Percentiles rank a stretch among this genome's conserved stretches.
These are phyloP conservation scores for Phalanger gymnotis DNA, from an alignment of 2,797 vertebrate genomes.

Conservation along the genomic window DNA sequence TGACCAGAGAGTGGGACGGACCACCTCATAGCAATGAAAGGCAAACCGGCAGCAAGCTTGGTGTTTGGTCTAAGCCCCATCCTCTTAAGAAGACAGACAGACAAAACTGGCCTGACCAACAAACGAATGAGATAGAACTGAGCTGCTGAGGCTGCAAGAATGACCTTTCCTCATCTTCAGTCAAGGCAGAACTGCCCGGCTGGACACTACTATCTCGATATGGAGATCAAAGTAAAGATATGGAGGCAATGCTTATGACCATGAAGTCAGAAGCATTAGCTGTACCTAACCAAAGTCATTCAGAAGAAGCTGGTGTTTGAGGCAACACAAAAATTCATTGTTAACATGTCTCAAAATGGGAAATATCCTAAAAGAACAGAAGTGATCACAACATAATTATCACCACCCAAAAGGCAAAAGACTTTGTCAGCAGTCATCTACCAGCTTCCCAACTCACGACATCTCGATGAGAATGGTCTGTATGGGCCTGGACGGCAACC, in stretches of 20 bases:
- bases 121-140: neutral
- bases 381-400: neutral
- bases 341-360: neutral
- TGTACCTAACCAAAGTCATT: neutral
- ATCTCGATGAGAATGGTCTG: neutral
- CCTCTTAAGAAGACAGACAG: neutral
- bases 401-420: neutral
- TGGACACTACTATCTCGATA: neutral
- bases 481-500: neutral
- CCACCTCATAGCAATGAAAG: neutral
- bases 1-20: no score
- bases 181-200: neutral
- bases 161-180: neutral
- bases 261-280: neutral
- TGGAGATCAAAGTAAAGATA: no score
- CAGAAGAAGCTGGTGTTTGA: neutral
- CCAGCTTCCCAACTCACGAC: neutral
- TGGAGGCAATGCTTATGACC: neutral
- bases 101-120: neutral
- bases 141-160: no score
- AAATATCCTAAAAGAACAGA: neutral
- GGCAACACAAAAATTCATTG: neutral
- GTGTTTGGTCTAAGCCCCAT: no score
- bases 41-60: neutral
- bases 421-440: neutral